Evolutionary conservation across 2,113 vertebrate genomes (phyloP), one percentile per base, ranked within the genome.

Genomic region (Aythya baeri): DNA sequence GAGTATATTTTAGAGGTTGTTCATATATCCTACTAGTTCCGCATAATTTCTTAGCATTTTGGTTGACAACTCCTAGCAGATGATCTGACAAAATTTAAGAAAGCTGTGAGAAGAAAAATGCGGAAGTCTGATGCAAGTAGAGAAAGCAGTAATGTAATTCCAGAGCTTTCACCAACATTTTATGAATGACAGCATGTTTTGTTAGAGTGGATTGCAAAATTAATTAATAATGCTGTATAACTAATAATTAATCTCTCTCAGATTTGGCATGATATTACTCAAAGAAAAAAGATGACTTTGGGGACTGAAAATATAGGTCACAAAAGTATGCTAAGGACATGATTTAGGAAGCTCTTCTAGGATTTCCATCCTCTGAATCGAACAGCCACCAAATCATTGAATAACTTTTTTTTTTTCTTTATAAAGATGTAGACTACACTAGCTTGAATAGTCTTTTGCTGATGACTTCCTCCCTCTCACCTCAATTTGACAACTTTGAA

Each of bases 201-300:
- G 36, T 58, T 84, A 32, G 57, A 82, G 17, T 78, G 34, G 23
- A 84, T 44, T 72, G 6, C 17, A 65, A 66, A 86, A 49, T 89
- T 91, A 94, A 92, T 92, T 93, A 92, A 83, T 82, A 79, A 84
- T 79, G 29, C 5, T 65, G 11, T 26, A 49, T 58, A 86, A 78
- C 27, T 88, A 85, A 91, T 90, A 95, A 95, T 89, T 89, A 91
- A 62, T 77, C 8, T 89, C 34, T 58, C n/a, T 73, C 27, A 86
- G 41, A 52, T 77, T 88, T 91, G 76, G 43, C 43, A 78, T 34
- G 71, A 22, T 22, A 55, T 90, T 83, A 67, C n/a, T 94, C 68
- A 78, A 93, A 87, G 13, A 72, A 65, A 91, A 91, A 63, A 71
- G 5, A 12, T 46, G 1, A 55, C 79, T 83, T 74, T 50, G 9